Evolutionary conservation across 2,113 vertebrate species (phyloP).

Genomic region (Notothenia rossii): DNA sequence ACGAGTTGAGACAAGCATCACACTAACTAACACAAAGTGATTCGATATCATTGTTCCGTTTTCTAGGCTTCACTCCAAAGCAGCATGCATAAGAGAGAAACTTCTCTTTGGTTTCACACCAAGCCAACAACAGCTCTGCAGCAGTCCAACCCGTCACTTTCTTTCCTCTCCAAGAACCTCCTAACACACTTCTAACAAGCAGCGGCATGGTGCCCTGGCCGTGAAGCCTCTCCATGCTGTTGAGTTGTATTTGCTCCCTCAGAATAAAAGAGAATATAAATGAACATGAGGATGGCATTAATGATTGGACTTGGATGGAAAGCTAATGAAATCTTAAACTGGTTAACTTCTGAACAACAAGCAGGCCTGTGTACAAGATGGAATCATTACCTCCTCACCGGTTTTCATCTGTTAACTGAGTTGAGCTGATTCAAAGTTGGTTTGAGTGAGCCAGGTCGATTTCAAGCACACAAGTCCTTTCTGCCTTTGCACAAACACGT

Average conservation of each 20-base stretch:
- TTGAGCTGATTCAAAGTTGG: constrained; percentile 9
- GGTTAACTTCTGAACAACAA: constrained; percentile 13
- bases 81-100: constrained; percentile 31
- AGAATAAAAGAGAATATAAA: constrained; percentile 54
- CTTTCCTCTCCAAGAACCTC: constrained; percentile 39
- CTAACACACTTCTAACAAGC: constrained; percentile 46
- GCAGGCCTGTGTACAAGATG: background rate
- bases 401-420: constrained; percentile 11
- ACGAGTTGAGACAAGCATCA: constrained; percentile 19
- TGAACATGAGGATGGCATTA: constrained; percentile 14
- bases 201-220: constrained; percentile 31
- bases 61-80: constrained; percentile 56
- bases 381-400: background rate
- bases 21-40: constrained; percentile 25
- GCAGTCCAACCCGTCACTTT: constrained; percentile 36
- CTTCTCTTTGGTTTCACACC: constrained; percentile 62
- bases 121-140: constrained; percentile 50
- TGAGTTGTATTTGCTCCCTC: constrained; percentile 42
- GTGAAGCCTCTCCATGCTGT: constrained; percentile 31
- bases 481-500: constrained; percentile 16
- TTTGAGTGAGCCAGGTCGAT: constrained; percentile 3
- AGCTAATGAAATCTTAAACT: constrained; percentile 32
- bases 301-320: constrained; percentile 19
- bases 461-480: constrained; percentile 18
- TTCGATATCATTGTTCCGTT: constrained; percentile 40